Evolutionary conservation across 92 coral and sea anemone genomes (phyloP).

Genomic region (Umimayanthus kanabou): DNA sequence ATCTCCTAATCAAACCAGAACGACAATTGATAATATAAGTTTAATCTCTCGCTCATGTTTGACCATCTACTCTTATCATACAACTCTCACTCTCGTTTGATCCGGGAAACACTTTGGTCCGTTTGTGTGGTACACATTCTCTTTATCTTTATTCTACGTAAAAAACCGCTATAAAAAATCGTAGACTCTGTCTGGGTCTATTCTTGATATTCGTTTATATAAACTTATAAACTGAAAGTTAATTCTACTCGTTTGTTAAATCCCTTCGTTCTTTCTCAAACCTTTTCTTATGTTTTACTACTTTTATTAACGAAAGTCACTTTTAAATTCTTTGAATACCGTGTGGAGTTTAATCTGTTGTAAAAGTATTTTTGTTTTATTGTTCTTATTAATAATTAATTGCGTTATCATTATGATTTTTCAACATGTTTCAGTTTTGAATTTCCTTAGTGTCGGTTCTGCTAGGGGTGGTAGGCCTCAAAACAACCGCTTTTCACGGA

Average conservation of each 20-base stretch:
- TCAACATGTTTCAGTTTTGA: background rate
- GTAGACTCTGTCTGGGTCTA: background rate
- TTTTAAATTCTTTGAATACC: background rate
- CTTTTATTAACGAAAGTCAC: background rate
- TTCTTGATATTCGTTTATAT: background rate
- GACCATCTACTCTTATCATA: no score
- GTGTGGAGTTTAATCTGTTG: background rate
- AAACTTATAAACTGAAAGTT: background rate
- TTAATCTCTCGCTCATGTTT: no score
- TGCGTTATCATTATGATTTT: background rate
- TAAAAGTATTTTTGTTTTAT: background rate
- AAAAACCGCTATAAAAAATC: background rate
- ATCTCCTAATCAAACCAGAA: no score
- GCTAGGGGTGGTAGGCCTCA: background rate
- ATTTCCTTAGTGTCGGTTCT: background rate
- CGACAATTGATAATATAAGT: no score
- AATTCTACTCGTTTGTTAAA: background rate
- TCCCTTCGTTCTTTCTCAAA: background rate
- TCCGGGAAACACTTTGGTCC: no score
- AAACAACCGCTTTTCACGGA: background rate
- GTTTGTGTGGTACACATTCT: no score
- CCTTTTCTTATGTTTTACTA: background rate
- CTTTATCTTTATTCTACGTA: background rate
- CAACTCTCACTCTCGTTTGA: no score
- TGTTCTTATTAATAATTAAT: slow-evolving; percentile 11